phyloP scores from a whole-genome alignment of 2,888 invertebrate species.

The Trichopoda pennipes region DNA sequence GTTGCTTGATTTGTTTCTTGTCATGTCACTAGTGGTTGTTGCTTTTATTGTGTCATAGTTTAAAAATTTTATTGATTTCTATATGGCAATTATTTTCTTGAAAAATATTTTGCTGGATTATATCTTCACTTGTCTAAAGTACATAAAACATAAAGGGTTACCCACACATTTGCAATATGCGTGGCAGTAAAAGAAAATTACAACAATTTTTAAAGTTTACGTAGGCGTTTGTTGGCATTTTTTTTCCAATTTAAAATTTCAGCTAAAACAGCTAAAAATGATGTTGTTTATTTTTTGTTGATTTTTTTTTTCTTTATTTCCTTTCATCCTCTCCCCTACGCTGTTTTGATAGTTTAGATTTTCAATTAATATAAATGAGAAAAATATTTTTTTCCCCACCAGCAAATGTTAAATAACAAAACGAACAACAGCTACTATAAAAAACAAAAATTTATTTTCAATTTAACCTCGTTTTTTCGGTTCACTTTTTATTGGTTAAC shows the following conservation, averaged over 20 bases:
- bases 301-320: slow-evolving; percentile 24
- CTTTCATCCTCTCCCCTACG: neutral
- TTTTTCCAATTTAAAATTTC: too few relatives aligned
- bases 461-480: slow-evolving; percentile 39
- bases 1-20: neutral
- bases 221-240: too few relatives aligned
- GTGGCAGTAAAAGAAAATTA: neutral
- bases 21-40: slow-evolving; percentile 6
- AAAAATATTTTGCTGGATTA: slow-evolving; percentile 6
- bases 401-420: slow-evolving; percentile 4
- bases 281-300: neutral
- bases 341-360: neutral
- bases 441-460: slow-evolving; percentile 34
- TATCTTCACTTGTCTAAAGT: neutral
- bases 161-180: neutral
- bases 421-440: too few relatives aligned
- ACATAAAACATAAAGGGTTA: neutral
- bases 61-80: slow-evolving; percentile 63
- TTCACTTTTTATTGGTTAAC: slow-evolving; percentile 7
- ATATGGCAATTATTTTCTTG: slow-evolving; percentile 51
- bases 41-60: slow-evolving; percentile 37
- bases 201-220: too few relatives aligned
- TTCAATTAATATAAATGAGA: slow-evolving; percentile 2
- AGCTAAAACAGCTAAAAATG: too few relatives aligned
- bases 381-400: neutral